Evolutionary conservation across 2,888 invertebrate genomes (phyloP).

Genomic region (Venustoraphidia nigricollis): DNA sequence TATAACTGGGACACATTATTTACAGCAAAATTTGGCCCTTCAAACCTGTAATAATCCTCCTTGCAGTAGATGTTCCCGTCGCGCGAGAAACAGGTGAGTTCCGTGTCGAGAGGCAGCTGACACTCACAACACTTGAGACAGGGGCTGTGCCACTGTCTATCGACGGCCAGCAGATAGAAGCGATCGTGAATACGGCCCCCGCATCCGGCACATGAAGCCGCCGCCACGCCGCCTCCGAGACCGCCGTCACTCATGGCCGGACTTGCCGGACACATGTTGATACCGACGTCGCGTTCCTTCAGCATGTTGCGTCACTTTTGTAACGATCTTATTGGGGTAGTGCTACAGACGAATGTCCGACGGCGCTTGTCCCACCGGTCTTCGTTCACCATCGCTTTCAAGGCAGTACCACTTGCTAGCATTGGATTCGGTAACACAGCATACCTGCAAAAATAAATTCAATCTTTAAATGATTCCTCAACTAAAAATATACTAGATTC

Average conservation of each 20-base stretch:
- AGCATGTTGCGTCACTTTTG: constrained; percentile 35
- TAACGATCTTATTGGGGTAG: background rate
- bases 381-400: too few species aligned
- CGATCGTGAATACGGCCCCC: constrained; percentile 45
- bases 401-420: too few species aligned
- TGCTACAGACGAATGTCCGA: too few species aligned
- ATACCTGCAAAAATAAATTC: too few species aligned
- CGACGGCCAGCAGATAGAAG: constrained; percentile 67
- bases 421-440: too few species aligned
- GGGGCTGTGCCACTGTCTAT: constrained; percentile 77
- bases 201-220: constrained; percentile 40
- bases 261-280: constrained; percentile 30
- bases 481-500: too few species aligned
- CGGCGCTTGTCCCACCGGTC: too few species aligned
- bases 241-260: constrained; percentile 26
- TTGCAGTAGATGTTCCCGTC: constrained; percentile 88
- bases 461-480: too few species aligned
- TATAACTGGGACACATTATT: background rate
- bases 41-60: constrained; percentile 85
- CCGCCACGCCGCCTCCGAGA: constrained; percentile 21
- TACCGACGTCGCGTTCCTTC: constrained; percentile 47
- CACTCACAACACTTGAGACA: constrained; percentile 79
- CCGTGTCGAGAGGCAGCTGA: constrained; percentile 66
- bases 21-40: constrained; percentile 4
- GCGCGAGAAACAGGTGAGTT: constrained; percentile 76